A percentile compares a stretch with the other conserved stretches of the same genome.
Evolutionary conservation across 2,113 vertebrate species (phyloP).

Genomic region (Pterocles gutturalis): DNA sequence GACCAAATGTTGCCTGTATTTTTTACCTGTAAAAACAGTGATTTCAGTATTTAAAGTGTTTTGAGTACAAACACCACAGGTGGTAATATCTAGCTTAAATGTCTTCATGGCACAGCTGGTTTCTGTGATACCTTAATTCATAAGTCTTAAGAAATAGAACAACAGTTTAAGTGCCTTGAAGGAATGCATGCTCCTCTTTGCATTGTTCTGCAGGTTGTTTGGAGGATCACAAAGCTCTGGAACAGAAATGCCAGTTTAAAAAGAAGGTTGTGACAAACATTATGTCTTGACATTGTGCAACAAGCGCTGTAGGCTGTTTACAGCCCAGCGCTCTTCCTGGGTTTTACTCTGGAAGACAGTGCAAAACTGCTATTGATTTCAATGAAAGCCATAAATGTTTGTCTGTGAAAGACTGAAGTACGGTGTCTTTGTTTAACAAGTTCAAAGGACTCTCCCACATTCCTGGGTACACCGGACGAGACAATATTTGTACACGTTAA

Average conservation of each 20-base stretch:
- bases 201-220: conserved; percentile 21
- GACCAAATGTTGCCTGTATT: not conserved
- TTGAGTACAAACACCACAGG: conserved; percentile 47
- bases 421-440: not conserved
- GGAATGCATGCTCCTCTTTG: conserved; percentile 27
- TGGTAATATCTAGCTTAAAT: conserved; percentile 66
- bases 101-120: conserved; percentile 53
- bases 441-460: not conserved
- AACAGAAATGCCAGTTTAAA: not conserved
- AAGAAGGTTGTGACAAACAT: not conserved
- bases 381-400: not conserved
- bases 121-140: conserved; percentile 65
- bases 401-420: not conserved
- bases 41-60: conserved; percentile 58
- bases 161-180: conserved; percentile 44
- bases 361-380: not conserved
- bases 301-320: not conserved
- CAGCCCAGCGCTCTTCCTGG: not conserved
- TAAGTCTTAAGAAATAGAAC: conserved; percentile 50
- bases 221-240: not conserved
- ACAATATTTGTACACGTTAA: not conserved
- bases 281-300: not conserved
- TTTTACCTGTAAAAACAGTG: conserved; percentile 48
- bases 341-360: not conserved
- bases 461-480: not conserved